A percentile compares a stretch with the other conserved stretches of the same genome.
Evolutionary conservation across 1,140 invertebrate genomes (phyloP).

Genomic region (Cyrtorhinus lividipennis): DNA sequence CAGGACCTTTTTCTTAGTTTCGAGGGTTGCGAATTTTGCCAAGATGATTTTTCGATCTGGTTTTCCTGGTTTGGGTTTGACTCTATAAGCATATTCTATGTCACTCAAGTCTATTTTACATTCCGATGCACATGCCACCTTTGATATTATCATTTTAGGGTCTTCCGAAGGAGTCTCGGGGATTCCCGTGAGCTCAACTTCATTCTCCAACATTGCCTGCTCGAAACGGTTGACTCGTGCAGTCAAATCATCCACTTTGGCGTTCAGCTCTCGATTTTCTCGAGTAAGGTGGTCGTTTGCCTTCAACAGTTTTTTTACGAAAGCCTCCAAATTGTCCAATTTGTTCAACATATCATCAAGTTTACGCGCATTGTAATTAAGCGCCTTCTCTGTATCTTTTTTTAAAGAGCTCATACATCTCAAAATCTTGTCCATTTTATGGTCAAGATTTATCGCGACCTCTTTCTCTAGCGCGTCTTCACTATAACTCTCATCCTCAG

Average conservation of each 20-base stretch:
- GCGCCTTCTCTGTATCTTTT: neutral
- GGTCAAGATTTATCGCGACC: neutral
- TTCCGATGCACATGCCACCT: neutral
- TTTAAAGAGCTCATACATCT: neutral
- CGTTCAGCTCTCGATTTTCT: constrained; percentile 5
- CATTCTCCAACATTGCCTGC: neutral
- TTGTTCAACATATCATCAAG: constrained; percentile 1
- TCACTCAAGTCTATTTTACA: neutral
- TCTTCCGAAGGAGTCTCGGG: neutral
- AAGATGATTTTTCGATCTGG: neutral
- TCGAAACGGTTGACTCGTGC: constrained; percentile 2
- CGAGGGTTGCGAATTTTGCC: neutral
- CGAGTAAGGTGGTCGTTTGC: neutral
- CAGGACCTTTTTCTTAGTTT: neutral
- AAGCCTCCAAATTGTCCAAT: neutral
- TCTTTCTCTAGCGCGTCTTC: neutral
- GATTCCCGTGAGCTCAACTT: neutral
- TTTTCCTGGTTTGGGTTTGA: neutral
- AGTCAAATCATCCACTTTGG: neutral
- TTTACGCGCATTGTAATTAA: neutral
- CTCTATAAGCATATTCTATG: constrained; percentile 1
- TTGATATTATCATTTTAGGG: neutral
- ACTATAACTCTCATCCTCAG: neutral
- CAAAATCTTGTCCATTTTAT: neutral
- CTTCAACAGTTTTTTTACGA: neutral